These are phyloP conservation scores for Chrysoperla carnea DNA, from an alignment of 1,140 invertebrate genomes.

Conservation along the genomic window DNA sequence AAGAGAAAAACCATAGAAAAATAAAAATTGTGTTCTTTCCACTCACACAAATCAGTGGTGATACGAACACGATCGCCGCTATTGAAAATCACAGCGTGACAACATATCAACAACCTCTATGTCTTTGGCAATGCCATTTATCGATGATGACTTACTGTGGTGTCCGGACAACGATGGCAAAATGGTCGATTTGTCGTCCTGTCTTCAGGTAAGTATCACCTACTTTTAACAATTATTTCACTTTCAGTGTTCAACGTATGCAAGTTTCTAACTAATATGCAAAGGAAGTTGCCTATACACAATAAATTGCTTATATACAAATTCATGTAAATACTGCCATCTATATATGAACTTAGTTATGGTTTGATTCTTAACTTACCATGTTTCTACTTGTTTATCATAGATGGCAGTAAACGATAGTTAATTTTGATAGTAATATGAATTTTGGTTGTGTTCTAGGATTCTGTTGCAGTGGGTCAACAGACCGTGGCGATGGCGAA, in stretches of 20 bases:
- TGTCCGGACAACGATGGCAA: constrained; percentile 81
- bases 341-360: background rate
- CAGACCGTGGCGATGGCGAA: constrained; percentile 14
- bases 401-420: background rate
- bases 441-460: constrained; percentile 16
- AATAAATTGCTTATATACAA: no score
- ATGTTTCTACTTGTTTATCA: background rate
- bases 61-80: no score
- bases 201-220: constrained; percentile 59
- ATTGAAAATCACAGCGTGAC: background rate
- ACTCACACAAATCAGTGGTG: no score
- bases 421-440: no score
- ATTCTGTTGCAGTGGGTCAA: constrained; percentile 21
- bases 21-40: no score
- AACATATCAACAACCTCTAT: constrained; percentile 16
- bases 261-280: background rate
- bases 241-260: background rate
- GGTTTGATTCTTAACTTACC: background rate
- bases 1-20: no score
- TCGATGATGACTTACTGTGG: constrained; percentile 83
- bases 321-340: background rate
- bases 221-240: background rate
- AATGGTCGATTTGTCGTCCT: constrained; percentile 75
- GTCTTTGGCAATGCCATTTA: constrained; percentile 75
- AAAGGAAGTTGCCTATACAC: no score